A percentile compares a stretch with the other conserved stretches of the same genome.
phyloP scores from a whole-genome alignment of 2,113 vertebrate species.

The Apteryx mantelli region DNA sequence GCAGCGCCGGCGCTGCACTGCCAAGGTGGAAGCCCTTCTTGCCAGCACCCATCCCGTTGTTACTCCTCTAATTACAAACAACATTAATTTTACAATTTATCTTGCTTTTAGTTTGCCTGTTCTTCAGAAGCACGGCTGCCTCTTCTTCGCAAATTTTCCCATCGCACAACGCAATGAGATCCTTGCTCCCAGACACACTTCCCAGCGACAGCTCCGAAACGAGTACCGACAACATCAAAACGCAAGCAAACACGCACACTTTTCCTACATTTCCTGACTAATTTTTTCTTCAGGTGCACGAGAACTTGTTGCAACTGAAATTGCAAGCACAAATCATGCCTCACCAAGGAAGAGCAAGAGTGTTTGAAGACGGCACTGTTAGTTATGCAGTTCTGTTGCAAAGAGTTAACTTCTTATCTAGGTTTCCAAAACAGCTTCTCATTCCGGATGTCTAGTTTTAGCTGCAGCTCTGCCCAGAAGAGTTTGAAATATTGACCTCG shows the following conservation, averaged over 20 bases:
- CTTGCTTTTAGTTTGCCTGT: neutral
- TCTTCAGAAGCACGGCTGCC: neutral
- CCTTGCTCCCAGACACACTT: neutral
- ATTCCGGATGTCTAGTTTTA: neutral
- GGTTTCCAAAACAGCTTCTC: neutral
- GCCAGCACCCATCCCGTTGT: neutral
- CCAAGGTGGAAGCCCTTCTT: neutral
- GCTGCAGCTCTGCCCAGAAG: neutral
- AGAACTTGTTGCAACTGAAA: neutral
- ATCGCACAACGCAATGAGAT: fast-evolving
- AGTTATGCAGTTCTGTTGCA: neutral
- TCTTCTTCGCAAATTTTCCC: neutral
- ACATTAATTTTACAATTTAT: neutral
- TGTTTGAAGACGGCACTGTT: neutral
- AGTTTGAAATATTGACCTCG: neutral
- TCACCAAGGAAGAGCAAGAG: neutral
- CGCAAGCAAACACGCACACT: neutral
- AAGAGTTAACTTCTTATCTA: neutral
- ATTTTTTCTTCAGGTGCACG: neutral
- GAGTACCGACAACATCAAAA: neutral
- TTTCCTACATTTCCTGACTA: neutral
- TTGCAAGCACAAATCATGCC: neutral
- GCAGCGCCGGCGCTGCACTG: fast-evolving
- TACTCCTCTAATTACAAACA: neutral
- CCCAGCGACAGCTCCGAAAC: neutral